These are phyloP conservation scores for Pelosia muscerda DNA, from an alignment of 2,888 invertebrate genomes.

Conservation along the genomic window DNA sequence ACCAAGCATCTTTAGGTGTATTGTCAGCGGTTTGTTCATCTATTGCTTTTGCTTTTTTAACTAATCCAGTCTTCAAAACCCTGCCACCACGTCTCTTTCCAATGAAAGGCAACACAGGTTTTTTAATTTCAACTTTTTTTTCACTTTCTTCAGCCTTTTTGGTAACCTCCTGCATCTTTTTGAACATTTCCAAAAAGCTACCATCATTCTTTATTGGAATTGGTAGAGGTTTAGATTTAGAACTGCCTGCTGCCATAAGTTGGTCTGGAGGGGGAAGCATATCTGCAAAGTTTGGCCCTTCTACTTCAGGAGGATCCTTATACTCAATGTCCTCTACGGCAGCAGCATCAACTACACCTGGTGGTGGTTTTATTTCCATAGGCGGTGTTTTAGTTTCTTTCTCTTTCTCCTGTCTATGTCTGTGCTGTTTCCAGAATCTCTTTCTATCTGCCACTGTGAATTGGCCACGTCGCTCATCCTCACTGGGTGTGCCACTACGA, in stretches of 20 bases:
- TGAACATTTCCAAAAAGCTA: slow-evolving; percentile 96
- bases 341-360: slow-evolving; percentile 72
- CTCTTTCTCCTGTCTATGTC: slow-evolving; percentile 65
- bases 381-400: slow-evolving; percentile 66
- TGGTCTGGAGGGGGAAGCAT: slow-evolving; percentile 67
- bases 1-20: slow-evolving; percentile 95
- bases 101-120: slow-evolving; percentile 84
- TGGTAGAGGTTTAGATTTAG: slow-evolving; percentile 83
- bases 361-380: slow-evolving; percentile 76
- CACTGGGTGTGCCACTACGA: slow-evolving; percentile 68
- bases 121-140: slow-evolving; percentile 75
- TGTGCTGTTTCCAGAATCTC: slow-evolving; percentile 79
- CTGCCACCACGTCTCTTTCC: slow-evolving; percentile 95
- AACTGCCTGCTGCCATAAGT: slow-evolving; percentile 64
- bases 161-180: slow-evolving; percentile 92
- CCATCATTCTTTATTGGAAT: slow-evolving; percentile 96
- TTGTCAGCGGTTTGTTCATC: slow-evolving; percentile 88
- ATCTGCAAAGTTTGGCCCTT: slow-evolving; percentile 81
- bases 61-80: slow-evolving; percentile 95
- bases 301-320: slow-evolving; percentile 80
- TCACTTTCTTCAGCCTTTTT: slow-evolving; percentile 79
- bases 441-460: slow-evolving; percentile 82
- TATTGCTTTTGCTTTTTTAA: slow-evolving; percentile 92
- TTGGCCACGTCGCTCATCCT: slow-evolving; percentile 79
- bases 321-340: slow-evolving; percentile 76